phyloP scores from a whole-genome alignment of 2,113 vertebrate species.

The Crotalus helleri region DNA sequence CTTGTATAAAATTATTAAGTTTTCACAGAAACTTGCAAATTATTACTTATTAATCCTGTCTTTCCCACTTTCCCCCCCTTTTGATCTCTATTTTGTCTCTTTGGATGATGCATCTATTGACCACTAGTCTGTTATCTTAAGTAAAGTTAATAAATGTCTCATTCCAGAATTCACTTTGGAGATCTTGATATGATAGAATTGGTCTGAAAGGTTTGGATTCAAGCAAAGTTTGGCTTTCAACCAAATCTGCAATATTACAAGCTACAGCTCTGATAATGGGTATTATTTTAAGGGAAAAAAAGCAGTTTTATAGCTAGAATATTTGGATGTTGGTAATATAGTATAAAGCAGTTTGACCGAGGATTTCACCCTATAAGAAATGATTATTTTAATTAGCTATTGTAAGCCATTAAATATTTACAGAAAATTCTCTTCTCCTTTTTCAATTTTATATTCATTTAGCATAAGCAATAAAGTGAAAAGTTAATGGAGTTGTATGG shows the following conservation, averaged over 20 bases:
- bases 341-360: background rate
- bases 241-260: background rate
- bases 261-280: too few species aligned
- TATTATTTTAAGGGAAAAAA: background rate
- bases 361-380: background rate
- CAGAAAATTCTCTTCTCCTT: background rate
- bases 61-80: background rate
- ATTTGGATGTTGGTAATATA: background rate
- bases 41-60: background rate
- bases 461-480: background rate
- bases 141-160: background rate
- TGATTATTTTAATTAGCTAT: background rate
- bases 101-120: background rate
- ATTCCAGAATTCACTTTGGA: background rate
- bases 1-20: background rate
- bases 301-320: background rate
- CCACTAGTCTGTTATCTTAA: background rate
- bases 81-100: background rate
- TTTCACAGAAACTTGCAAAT: background rate
- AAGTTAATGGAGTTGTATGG: background rate
- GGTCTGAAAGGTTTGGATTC: background rate
- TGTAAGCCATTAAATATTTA: background rate
- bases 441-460: background rate
- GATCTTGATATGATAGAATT: background rate
- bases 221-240: background rate